Base-by-base conservation (phyloP, 2,888 invertebrate genomes). In the Seira sanloemensis region DNA sequence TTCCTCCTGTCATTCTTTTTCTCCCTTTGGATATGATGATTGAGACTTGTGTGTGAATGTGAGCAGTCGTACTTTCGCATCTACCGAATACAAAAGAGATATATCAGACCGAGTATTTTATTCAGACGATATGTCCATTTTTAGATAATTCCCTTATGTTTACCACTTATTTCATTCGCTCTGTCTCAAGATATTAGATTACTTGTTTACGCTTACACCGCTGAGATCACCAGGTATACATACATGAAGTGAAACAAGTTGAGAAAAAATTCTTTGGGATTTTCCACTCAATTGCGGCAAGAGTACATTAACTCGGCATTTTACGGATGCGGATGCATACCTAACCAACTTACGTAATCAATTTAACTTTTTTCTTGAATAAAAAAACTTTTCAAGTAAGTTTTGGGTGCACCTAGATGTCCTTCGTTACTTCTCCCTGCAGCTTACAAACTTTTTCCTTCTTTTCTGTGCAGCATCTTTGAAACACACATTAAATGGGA, bases 11-110 rank as follows among this genome's bases (percentile, higher is more conserved):
- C 18, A 67, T 50, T 54, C 19, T 58, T 76, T 76, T 67, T 50
- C 23, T 24, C 2, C 37, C 27, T 27, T 37, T 50, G 67, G 24
- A 46, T 66, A 67, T 25, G 46, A 46, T 67, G 68, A 68, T 67
- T 71, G 62, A 69, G 37, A 72, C 37, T 71, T 81, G 81, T 81
- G n/a, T n/a, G 81, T 81, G 81, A 81, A 81, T 81, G 69, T 71
- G 62, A 65, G 26, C 50, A 71, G 37, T 71, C 69, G 69, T 69
- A 24, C 75, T 71, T 81, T 81, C 81, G 75, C 81, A 76, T 74
- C 58, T 18, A 58, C 9, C 9, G 65, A 23, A n/a, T 25, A 4
- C 19, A 37, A 12, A 46, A 69, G 69, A 2, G 37, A 37, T 7
- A 67, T 7, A 21, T 7, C 23, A n/a, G 16, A 68, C 5, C 7